Conservation (phyloP, 53 echinoderm and acorn worm species). For the Henricia sp. region DNA sequence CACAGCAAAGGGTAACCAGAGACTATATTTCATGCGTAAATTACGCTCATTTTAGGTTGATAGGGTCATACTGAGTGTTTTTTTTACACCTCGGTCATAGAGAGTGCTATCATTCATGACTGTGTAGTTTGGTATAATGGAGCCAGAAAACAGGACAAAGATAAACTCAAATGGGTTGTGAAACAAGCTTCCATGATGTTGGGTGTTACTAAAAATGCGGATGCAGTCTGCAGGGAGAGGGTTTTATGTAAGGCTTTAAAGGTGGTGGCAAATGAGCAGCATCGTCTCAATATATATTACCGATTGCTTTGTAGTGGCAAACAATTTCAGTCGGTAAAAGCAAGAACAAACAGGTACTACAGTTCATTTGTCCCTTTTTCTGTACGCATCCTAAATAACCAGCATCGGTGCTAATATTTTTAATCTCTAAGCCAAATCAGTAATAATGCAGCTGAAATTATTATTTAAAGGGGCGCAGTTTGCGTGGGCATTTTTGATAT, state of each 20-base stretch:
- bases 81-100: background rate
- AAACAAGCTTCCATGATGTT: too few species aligned
- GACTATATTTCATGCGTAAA: too few species aligned
- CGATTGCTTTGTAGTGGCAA: background rate
- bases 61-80: background rate
- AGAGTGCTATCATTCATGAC: conserved; percentile 2
- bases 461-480: too few species aligned
- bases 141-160: background rate
- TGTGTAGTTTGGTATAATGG: conserved; percentile 11
- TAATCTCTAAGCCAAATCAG: too few species aligned
- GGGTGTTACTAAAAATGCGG: too few species aligned
- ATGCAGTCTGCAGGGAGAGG: too few species aligned
- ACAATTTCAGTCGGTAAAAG: background rate
- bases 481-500: too few species aligned
- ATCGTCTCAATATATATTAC: background rate
- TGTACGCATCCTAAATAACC: background rate
- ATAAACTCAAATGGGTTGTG: background rate
- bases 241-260: background rate
- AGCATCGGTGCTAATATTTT: too few species aligned
- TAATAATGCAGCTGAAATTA: too few species aligned
- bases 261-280: too few species aligned
- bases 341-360: conserved; percentile 2
- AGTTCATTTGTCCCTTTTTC: background rate
- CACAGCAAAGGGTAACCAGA: too few species aligned
- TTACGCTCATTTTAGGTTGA: background rate